A percentile compares a stretch with the other conserved stretches of the same genome.
Evolutionary conservation across 2,113 vertebrate species (phyloP).

Genomic region (Mola mola): DNA sequence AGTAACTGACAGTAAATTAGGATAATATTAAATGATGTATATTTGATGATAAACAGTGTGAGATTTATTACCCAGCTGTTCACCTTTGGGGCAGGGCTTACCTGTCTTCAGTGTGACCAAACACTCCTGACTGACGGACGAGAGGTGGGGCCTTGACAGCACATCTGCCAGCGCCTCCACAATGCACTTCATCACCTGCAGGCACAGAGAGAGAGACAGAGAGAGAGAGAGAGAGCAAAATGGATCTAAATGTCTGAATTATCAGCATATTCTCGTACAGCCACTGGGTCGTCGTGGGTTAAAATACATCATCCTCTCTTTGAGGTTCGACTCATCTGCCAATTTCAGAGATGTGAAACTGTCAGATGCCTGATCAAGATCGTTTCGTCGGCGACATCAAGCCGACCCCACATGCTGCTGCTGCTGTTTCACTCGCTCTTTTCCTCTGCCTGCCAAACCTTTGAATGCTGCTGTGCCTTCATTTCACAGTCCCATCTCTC

Average conservation of each 20-base stretch:
- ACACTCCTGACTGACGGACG: conserved; percentile 89
- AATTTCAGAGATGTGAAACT: conserved; percentile 14
- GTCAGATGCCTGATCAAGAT: neutral
- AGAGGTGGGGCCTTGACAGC: conserved; percentile 86
- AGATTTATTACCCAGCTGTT: neutral
- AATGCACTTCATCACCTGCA: conserved; percentile 94
- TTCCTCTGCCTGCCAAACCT: neutral
- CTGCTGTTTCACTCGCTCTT: neutral
- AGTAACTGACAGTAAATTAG: no score
- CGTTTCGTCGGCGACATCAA: neutral
- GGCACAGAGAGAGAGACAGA: conserved; percentile 24
- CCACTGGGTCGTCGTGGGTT: no score
- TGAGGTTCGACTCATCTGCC: no score
- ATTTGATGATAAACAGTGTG: neutral
- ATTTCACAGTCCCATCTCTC: neutral
- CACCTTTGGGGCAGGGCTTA: conserved; percentile 51
- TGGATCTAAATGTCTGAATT: neutral
- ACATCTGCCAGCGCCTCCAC: conserved; percentile 92
- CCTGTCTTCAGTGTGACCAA: conserved; percentile 88
- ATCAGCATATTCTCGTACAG: no score
- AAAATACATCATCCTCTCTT: no score
- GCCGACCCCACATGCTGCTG: conserved; percentile 6
- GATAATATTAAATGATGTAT: no score
- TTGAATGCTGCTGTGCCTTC: neutral
- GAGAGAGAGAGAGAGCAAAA: neutral